Conservation (phyloP, 2,113 vertebrate species). For the Daubentonia madagascariensis region DNA sequence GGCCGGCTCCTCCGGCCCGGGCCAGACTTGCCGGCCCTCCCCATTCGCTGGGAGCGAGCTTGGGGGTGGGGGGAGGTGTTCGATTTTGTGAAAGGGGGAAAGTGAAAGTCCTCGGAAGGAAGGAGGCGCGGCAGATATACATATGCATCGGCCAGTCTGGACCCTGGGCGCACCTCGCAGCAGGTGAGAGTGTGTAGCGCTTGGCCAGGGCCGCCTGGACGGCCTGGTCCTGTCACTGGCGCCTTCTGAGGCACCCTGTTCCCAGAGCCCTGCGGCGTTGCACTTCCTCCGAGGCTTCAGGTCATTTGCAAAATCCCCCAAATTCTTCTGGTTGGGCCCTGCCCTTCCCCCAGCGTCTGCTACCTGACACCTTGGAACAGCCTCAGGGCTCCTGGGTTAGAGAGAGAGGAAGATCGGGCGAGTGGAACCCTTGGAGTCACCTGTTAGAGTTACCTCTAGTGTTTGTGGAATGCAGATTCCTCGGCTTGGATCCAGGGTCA, state of each 20-base stretch:
- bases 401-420: background rate
- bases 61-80: background rate
- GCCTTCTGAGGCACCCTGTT: too few relatives aligned
- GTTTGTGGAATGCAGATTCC: background rate
- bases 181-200: background rate
- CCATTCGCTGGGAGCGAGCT: background rate
- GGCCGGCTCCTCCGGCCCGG: background rate
- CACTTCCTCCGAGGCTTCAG: background rate
- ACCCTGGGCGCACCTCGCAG: background rate
- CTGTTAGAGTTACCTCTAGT: background rate
- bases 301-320: background rate
- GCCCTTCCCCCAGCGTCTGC: background rate
- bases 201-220: background rate
- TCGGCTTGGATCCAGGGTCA: background rate
- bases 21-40: slow-evolving; percentile 33
- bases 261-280: background rate
- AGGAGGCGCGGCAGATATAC: background rate
- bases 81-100: background rate
- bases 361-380: background rate
- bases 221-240: background rate
- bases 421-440: background rate
- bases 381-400: background rate
- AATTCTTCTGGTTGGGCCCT: background rate
- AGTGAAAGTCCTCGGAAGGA: slow-evolving; percentile 45
- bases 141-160: background rate